Evolutionary conservation across 1,140 invertebrate genomes (phyloP).

Genomic region (Musca domestica): DNA sequence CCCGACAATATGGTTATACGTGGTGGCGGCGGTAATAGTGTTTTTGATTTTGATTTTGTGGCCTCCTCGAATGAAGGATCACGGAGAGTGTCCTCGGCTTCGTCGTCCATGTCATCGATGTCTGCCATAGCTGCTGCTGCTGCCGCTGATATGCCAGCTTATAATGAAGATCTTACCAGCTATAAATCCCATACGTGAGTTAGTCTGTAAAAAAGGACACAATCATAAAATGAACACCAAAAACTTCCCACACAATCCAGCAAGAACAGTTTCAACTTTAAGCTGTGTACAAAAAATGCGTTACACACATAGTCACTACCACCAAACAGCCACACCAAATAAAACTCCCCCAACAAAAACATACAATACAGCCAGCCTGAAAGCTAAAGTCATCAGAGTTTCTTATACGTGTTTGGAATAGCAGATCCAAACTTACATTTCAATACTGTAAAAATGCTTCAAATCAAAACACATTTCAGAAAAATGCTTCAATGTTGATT

Average conservation of each 20-base stretch:
- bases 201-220: constrained; percentile 34
- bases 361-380: neutral
- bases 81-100: constrained; percentile 5
- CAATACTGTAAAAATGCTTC: no score
- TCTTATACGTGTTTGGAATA: neutral
- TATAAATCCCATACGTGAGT: constrained; percentile 54
- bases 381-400: neutral
- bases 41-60: constrained; percentile 25
- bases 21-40: constrained; percentile 41
- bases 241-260: constrained; percentile 23
- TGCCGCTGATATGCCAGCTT: constrained; percentile 17
- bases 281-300: neutral
- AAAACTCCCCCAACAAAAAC: constrained; percentile 1
- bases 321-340: neutral
- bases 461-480: neutral
- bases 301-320: neutral
- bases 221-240: constrained; percentile 38
- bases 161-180: constrained; percentile 30
- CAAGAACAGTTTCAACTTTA: neutral
- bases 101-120: constrained; percentile 8
- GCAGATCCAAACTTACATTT: no score
- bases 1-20: constrained; percentile 51
- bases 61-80: constrained; percentile 42
- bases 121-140: neutral
- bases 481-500: constrained; percentile 1